Conservation (phyloP, 2,113 vertebrate genomes). For the Nibea albiflora region DNA sequence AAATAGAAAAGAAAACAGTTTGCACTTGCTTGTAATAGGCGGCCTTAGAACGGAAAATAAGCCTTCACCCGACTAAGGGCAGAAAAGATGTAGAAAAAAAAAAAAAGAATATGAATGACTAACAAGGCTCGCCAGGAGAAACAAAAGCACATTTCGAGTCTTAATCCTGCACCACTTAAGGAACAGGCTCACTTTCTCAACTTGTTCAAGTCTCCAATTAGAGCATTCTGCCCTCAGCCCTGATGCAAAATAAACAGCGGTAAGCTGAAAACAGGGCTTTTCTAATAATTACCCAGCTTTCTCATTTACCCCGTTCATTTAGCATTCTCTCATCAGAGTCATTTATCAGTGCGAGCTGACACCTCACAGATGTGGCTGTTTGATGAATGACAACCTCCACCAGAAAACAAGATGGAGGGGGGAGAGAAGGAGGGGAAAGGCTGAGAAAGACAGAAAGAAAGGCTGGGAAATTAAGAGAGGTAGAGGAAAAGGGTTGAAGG, state of each 20-base stretch:
- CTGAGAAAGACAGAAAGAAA: constrained; percentile 32
- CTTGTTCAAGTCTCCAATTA: constrained; percentile 56
- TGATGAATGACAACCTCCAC: constrained; percentile 76
- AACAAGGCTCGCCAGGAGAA: constrained; percentile 27
- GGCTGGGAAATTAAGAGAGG: constrained; percentile 44
- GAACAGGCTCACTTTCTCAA: constrained; percentile 43
- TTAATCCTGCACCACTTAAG: constrained; percentile 44
- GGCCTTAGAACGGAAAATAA: constrained; percentile 25
- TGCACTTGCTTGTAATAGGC: neutral
- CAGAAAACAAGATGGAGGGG: constrained; percentile 50
- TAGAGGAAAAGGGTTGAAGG: constrained; percentile 3
- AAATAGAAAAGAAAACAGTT: neutral
- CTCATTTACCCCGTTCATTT: constrained; percentile 71
- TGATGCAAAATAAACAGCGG: constrained; percentile 58
- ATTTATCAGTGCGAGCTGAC: constrained; percentile 77
- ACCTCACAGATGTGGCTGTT: constrained; percentile 75
- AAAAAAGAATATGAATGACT: constrained; percentile 14
- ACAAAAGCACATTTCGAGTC: constrained; percentile 46
- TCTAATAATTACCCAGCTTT: constrained; percentile 77
- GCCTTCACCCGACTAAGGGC: neutral
- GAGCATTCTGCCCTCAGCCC: constrained; percentile 48
- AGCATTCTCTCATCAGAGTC: constrained; percentile 69
- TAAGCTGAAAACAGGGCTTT: constrained; percentile 56
- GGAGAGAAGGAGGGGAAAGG: constrained; percentile 30
- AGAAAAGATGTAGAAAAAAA: neutral